These are phyloP conservation scores for Dendrocopos noguchii DNA, from an alignment of 2,113 vertebrate species.

Conservation along the genomic window DNA sequence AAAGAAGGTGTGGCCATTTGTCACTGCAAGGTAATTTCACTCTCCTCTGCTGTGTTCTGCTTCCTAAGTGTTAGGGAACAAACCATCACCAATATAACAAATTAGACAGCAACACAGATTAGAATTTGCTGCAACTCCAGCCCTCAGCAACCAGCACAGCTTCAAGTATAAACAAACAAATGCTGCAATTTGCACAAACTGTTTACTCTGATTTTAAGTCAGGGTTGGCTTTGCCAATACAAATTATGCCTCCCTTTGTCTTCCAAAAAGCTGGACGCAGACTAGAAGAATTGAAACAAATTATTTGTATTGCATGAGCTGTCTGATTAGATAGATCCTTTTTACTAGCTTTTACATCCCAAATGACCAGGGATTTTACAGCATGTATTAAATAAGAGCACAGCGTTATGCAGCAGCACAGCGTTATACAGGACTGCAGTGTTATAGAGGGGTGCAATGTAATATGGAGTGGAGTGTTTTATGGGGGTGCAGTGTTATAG, in stretches of 20 bases:
- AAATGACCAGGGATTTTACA: neutral
- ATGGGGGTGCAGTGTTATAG: too few species aligned
- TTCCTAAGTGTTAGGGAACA: neutral
- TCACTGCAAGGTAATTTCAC: neutral
- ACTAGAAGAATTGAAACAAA: neutral
- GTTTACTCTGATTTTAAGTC: slow-evolving; percentile 52
- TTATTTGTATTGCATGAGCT: neutral
- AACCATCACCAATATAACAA: neutral
- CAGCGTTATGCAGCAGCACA: too few species aligned
- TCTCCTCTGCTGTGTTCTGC: neutral
- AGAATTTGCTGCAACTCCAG: slow-evolving; percentile 29
- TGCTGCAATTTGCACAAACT: neutral
- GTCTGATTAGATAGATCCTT: slow-evolving; percentile 15
- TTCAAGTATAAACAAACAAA: slow-evolving; percentile 65
- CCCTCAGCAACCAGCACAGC: slow-evolving; percentile 11
- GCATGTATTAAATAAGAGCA: neutral
- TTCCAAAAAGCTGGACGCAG: neutral
- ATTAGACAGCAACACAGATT: neutral
- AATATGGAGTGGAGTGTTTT: too few species aligned
- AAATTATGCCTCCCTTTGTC: slow-evolving; percentile 46
- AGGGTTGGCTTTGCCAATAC: slow-evolving; percentile 20
- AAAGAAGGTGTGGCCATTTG: neutral
- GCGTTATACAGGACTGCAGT: too few species aligned
- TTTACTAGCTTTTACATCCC: slow-evolving; percentile 7
- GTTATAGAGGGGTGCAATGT: too few species aligned